Evolutionary conservation across 1,140 invertebrate species (phyloP), one percentile per base, ranked within the genome.

Genomic region (Drosophila albomicans): DNA sequence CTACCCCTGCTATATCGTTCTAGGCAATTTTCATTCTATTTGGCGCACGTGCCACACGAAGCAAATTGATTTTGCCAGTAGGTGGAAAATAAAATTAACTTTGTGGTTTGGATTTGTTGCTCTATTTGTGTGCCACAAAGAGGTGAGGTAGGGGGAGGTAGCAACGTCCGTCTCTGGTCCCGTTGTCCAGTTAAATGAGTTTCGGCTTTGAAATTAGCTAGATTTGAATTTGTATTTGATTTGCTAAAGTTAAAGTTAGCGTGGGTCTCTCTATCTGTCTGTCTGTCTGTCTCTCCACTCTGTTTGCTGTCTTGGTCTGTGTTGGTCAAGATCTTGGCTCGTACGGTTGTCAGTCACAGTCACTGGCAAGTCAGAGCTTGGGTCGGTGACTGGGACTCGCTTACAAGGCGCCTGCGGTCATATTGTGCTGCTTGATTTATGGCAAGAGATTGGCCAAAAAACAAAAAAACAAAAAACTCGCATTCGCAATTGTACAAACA

Each of bases 71-170:
- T 91, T 91, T 81, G 87, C 87, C 87, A 91, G 87, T 91, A 91
- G 87, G 87, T 91, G 87, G 87, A 91, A 91, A 89, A 89, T 89
- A 89, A 89, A 89, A 89, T 89, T 89, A 89, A 89, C 85, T 89
- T 85, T 89, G 78, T 54, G 85, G 85, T 68, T 73, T 62, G 46
- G 58, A 70, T 68, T 70, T 73, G 72, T 72, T 89, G 80, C 73
- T 78, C 80, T 72, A 89, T 80, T 88, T 77, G 63, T 45, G 54
- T 49, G 73, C 48, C 25, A 2, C 10, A 1, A 13, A 38, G 54
- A 4, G 10, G 6, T 3, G 15, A 32, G n/a, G 16, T 5, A 10
- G n/a, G 20, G 20, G 30, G 28, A 35, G 30, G n/a, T 25, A 25
- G 28, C 51, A 35, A 5, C 51, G 51, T 43, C 16, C 38, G 49